Percentiles rank a stretch among this genome's conserved stretches.
phyloP scores from a whole-genome alignment of 2,888 invertebrate genomes.

The Trichopria drosophilae region DNA sequence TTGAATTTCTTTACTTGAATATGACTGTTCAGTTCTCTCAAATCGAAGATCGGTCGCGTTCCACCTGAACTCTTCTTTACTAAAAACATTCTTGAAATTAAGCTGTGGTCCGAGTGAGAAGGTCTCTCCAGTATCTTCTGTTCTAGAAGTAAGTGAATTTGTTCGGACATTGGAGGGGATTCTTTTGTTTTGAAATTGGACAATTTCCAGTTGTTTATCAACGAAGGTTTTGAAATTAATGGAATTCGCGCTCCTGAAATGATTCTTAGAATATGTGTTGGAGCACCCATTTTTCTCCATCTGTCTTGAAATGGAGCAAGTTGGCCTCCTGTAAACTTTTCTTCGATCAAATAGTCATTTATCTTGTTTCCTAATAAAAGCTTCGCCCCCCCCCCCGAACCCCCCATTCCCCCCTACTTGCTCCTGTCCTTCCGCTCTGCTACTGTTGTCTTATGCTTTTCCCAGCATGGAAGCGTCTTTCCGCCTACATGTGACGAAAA shows the following conservation, averaged over 20 bases:
- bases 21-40: conserved; percentile 22
- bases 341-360: conserved; percentile 12
- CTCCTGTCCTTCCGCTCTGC: too few relatives aligned
- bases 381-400: too few relatives aligned
- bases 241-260: conserved; percentile 22
- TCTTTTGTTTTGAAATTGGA: conserved; percentile 15
- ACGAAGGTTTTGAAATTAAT: conserved; percentile 12
- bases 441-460: too few relatives aligned
- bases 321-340: conserved; percentile 20
- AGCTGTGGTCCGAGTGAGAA: conserved; percentile 2
- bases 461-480: too few relatives aligned
- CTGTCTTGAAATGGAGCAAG: conserved; percentile 9
- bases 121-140: conserved; percentile 20
- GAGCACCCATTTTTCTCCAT: conserved; percentile 33
- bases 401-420: too few relatives aligned
- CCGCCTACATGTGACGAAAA: too few relatives aligned
- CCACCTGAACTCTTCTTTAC: conserved; percentile 20
- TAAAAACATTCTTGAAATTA: conserved; percentile 27
- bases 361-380: conserved; percentile 14
- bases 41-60: conserved; percentile 42
- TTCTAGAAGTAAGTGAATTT: conserved; percentile 19
- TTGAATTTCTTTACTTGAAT: conserved; percentile 12
- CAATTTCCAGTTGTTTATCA: conserved; percentile 19
- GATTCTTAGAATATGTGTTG: conserved; percentile 19
- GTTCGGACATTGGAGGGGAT: conserved; percentile 11